Conservation (phyloP, 2,113 vertebrate species). For the Dermatemys mawii region DNA sequence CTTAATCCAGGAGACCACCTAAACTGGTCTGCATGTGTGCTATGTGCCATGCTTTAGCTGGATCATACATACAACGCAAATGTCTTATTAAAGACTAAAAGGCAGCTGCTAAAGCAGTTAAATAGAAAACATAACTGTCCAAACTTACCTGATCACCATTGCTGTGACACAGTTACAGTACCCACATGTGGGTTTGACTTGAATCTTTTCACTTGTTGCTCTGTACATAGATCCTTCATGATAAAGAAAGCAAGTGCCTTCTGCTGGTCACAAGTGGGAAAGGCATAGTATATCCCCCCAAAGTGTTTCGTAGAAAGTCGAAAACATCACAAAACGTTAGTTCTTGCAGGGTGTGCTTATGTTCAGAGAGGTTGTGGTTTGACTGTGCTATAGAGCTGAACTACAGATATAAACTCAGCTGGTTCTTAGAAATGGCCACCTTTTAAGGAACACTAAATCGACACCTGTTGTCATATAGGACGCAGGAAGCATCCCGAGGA, state of each 20-base stretch:
- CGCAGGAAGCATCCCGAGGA: background rate
- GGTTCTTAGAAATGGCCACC: background rate
- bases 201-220: background rate
- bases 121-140: background rate
- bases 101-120: background rate
- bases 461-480: background rate
- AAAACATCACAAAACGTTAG: background rate
- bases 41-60: background rate
- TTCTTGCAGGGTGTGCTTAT: background rate
- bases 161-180: background rate
- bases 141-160: background rate
- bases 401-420: fast-evolving
- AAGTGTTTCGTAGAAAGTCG: background rate
- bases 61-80: background rate
- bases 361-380: background rate
- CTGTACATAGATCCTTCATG: background rate
- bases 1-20: fast-evolving
- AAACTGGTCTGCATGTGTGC: background rate
- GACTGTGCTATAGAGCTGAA: background rate
- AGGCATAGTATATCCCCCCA: background rate
- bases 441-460: background rate
- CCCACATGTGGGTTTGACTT: background rate
- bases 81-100: background rate
- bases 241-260: conserved; percentile 44
- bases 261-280: conserved; percentile 56